Conservation (phyloP, 2,113 vertebrate genomes). For the Dryoscopus gambensis region DNA sequence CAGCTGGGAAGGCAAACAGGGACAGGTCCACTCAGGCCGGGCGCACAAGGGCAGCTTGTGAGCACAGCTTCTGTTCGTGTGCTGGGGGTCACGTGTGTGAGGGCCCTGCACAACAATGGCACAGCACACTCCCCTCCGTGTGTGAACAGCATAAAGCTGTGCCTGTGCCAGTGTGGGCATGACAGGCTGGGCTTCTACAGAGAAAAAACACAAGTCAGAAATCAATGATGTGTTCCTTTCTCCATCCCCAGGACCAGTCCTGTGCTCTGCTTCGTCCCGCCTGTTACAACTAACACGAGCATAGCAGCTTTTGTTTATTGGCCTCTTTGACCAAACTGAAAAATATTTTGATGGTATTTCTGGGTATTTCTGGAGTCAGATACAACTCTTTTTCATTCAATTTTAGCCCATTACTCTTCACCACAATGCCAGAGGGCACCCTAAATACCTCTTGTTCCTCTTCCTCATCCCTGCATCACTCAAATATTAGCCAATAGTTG, state of each 20-base stretch:
- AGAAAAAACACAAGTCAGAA: conserved; percentile 36
- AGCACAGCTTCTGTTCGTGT: background rate
- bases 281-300: background rate
- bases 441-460: background rate
- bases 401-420: background rate
- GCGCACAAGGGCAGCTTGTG: background rate
- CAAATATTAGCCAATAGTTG: background rate
- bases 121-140: conserved; percentile 29
- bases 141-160: conserved; percentile 35
- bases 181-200: background rate
- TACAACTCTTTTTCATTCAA: background rate
- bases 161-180: conserved; percentile 40
- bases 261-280: background rate
- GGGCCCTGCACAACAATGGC: background rate
- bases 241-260: background rate
- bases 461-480: background rate
- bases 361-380: background rate
- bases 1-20: background rate
- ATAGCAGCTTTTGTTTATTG: background rate
- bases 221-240: conserved; percentile 28
- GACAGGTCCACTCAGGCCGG: background rate
- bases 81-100: background rate
- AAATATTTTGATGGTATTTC: background rate
- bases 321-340: background rate
- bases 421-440: background rate